Conservation (phyloP, 2,113 vertebrate genomes). For the Mastomys coucha region DNA sequence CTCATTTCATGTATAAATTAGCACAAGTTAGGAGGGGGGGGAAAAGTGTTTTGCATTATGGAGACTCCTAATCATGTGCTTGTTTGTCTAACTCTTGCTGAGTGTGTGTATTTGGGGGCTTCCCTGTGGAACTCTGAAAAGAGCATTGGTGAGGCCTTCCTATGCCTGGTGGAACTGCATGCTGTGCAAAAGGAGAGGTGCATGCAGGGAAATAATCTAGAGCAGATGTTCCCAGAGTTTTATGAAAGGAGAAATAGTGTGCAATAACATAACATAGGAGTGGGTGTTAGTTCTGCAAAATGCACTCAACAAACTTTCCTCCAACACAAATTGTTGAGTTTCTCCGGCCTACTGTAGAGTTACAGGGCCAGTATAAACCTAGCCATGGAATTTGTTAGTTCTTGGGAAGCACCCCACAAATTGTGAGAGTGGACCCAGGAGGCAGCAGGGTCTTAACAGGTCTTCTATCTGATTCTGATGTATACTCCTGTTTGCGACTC, state of each 20-base stretch:
- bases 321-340: fast-evolving
- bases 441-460: not conserved
- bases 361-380: not conserved
- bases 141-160: not conserved
- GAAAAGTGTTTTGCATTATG: not conserved
- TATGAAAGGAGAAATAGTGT: not conserved
- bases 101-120: not conserved
- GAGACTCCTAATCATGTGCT: not conserved
- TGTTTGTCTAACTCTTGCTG: not conserved
- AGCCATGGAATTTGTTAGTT: not conserved
- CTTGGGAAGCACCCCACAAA: not conserved
- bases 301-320: not conserved
- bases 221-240: not conserved
- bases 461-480: not conserved
- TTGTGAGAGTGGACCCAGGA: not conserved
- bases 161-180: not conserved
- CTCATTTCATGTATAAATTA: not conserved
- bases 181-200: not conserved
- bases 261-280: fast-evolving
- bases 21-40: not conserved
- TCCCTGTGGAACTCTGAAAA: not conserved
- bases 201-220: not conserved
- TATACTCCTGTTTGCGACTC: not conserved
- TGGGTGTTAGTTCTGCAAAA: not conserved
- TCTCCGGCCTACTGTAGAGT: not conserved